Evolutionary conservation across 2,113 vertebrate species (phyloP).

Genomic region (Corynorhinus townsendii): DNA sequence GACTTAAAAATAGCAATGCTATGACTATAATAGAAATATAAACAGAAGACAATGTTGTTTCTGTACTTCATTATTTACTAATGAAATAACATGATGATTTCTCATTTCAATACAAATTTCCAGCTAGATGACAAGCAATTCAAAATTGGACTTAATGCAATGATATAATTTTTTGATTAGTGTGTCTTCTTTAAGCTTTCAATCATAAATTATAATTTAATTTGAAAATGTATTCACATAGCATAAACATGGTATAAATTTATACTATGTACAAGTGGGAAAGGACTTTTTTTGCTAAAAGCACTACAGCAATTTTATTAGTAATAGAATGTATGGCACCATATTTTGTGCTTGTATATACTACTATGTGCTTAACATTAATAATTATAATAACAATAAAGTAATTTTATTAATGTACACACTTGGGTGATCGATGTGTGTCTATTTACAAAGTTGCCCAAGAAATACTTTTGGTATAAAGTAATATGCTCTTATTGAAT

Average conservation of each 20-base stretch:
- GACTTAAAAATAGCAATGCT: not conserved
- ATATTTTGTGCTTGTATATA: not conserved
- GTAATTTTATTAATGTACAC: not conserved
- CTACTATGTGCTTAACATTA: not conserved
- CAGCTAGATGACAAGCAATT: not conserved
- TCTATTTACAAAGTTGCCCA: not conserved
- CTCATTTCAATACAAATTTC: constrained; percentile 26
- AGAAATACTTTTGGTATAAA: not conserved
- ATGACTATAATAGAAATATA: not conserved
- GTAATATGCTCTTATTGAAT: not conserved
- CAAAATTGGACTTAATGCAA: not conserved
- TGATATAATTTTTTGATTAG: not conserved
- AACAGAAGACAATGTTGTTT: not conserved
- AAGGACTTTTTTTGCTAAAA: not conserved
- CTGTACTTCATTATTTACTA: not conserved
- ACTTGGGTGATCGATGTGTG: not conserved
- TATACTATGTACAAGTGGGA: not conserved
- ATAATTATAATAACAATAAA: not conserved
- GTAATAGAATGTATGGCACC: not conserved
- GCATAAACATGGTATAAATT: not conserved
- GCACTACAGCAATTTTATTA: not conserved
- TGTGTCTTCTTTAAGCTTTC: constrained; percentile 18
- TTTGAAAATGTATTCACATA: not conserved
- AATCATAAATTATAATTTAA: constrained; percentile 34
- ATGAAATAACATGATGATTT: not conserved